phyloP scores from a whole-genome alignment of 2,797 vertebrate species.

The Clarias platycephalus region DNA sequence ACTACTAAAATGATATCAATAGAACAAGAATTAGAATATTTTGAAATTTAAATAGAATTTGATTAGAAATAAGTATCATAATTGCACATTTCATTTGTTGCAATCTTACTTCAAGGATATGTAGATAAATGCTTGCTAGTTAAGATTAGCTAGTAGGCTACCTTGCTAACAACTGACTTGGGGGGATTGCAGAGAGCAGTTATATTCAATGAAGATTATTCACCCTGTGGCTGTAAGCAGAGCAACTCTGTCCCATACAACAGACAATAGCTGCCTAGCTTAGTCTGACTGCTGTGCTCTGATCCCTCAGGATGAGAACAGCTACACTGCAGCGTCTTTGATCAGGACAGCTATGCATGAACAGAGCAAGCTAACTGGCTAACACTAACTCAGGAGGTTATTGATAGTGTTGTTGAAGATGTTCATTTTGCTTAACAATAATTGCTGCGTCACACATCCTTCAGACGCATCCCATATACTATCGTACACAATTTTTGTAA shows the following conservation, averaged over 20 bases:
- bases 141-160: neutral
- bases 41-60: too few relatives aligned
- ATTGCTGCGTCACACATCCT: neutral
- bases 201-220: neutral
- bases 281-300: neutral
- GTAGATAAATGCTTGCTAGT: too few relatives aligned
- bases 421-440: neutral
- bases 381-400: neutral
- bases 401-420: neutral
- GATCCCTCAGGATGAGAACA: neutral
- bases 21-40: too few relatives aligned
- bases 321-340: neutral
- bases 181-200: neutral
- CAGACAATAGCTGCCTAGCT: neutral
- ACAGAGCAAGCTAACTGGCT: neutral
- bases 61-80: too few relatives aligned
- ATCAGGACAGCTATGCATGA: neutral
- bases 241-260: neutral
- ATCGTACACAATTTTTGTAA: neutral
- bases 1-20: too few relatives aligned
- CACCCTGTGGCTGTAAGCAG: neutral
- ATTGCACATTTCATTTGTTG: too few relatives aligned
- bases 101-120: too few relatives aligned
- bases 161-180: neutral
- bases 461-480: neutral